Percentiles rank a stretch among this genome's conserved stretches.
phyloP scores from a whole-genome alignment of 2,113 vertebrate species.

The Canis aureus region DNA sequence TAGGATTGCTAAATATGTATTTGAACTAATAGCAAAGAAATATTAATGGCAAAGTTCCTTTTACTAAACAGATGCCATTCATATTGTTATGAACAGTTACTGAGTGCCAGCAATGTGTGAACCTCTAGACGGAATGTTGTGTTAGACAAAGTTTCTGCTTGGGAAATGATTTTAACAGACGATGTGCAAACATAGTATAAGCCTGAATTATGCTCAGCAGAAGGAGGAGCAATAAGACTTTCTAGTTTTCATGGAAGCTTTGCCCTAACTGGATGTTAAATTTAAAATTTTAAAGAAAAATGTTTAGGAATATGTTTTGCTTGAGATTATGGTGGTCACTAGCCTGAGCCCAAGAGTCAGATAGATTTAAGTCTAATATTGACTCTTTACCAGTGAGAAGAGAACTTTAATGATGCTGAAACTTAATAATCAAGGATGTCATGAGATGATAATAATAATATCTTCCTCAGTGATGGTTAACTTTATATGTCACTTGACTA shows the following conservation, averaged over 20 bases:
- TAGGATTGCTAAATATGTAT: constrained; percentile 51
- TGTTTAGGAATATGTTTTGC: background rate
- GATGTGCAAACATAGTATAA: constrained; percentile 46
- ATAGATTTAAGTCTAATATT: background rate
- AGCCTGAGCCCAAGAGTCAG: background rate
- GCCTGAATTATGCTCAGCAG: background rate
- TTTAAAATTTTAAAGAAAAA: background rate
- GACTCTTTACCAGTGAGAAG: background rate
- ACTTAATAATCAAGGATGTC: constrained; percentile 6
- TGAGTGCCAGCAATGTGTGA: constrained; percentile 61
- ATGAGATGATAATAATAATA: background rate
- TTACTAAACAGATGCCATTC: constrained; percentile 73
- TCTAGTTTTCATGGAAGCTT: constrained; percentile 14
- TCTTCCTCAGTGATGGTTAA: background rate
- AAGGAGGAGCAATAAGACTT: background rate
- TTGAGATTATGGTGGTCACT: background rate
- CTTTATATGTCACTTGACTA: background rate
- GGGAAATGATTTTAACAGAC: constrained; percentile 66
- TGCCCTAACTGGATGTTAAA: background rate
- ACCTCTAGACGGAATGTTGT: constrained; percentile 63
- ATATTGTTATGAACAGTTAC: constrained; percentile 55
- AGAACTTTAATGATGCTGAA: background rate
- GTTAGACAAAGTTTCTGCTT: constrained; percentile 66
- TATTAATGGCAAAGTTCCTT: constrained; percentile 54
- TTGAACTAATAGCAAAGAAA: constrained; percentile 48